Conservation (phyloP, 1,140 invertebrate species). For the Choristoneura fumiferana region DNA sequence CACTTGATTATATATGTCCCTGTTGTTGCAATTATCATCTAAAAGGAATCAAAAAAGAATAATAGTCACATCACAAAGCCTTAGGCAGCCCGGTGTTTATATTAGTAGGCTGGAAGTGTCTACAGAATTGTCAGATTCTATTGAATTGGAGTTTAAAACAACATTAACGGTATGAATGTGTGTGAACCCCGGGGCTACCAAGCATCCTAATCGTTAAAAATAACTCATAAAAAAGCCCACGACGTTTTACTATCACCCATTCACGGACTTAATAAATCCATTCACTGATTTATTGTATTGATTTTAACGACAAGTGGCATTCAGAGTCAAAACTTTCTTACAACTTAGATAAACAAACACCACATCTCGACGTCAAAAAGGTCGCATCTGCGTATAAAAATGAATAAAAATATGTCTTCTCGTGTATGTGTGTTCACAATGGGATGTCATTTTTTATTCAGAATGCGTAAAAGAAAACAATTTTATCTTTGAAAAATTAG, state of each 20-base stretch:
- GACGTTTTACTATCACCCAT: constrained; percentile 13
- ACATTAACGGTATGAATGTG: too few species aligned
- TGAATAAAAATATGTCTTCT: constrained; percentile 12
- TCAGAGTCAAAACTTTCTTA: constrained; percentile 18
- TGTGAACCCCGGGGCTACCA: not conserved
- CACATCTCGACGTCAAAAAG: constrained; percentile 21
- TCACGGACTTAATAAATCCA: constrained; percentile 13
- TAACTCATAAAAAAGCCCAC: constrained; percentile 13
- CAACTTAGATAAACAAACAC: constrained; percentile 10
- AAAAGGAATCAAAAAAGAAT: too few species aligned
- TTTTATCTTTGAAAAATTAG: constrained; percentile 61
- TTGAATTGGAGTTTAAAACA: too few species aligned
- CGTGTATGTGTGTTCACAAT: constrained; percentile 4
- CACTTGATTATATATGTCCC: too few species aligned
- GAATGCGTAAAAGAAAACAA: constrained; percentile 26
- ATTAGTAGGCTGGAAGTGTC: too few species aligned
- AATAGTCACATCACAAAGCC: too few species aligned
- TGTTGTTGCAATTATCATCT: too few species aligned
- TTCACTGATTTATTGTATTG: constrained; percentile 56
- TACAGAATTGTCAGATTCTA: too few species aligned
- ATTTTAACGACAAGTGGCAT: constrained; percentile 47
- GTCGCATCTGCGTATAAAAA: constrained; percentile 23
- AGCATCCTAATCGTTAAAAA: constrained; percentile 2
- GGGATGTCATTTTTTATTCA: constrained; percentile 23
- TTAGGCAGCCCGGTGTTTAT: too few species aligned